phyloP scores from a whole-genome alignment of 1,140 invertebrate genomes.

The Drosophila kurseongensis region DNA sequence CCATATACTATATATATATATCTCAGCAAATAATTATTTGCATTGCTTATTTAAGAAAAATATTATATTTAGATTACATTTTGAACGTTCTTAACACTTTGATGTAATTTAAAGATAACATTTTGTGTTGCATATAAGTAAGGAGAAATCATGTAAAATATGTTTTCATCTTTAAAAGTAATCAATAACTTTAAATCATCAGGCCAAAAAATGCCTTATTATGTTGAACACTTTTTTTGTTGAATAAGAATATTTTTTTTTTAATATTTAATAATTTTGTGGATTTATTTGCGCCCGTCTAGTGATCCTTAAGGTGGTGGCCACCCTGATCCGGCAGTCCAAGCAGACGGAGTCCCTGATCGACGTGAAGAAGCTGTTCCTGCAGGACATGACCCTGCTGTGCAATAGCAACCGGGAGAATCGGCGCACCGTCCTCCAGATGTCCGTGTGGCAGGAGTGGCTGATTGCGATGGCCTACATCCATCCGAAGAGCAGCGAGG shows the following conservation, averaged over 20 bases:
- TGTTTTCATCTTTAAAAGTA: too few species aligned
- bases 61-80: too few species aligned
- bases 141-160: too few species aligned
- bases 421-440: slow-evolving; percentile 97
- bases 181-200: too few species aligned
- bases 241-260: neutral
- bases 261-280: slow-evolving; percentile 42
- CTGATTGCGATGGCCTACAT: slow-evolving; percentile 99
- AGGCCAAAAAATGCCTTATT: too few species aligned
- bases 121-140: too few species aligned
- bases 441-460: slow-evolving; percentile 99
- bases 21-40: too few species aligned
- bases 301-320: slow-evolving; percentile 99
- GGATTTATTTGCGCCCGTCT: slow-evolving; percentile 33
- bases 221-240: too few species aligned
- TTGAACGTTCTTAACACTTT: too few species aligned
- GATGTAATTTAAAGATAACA: too few species aligned
- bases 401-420: slow-evolving; percentile 99
- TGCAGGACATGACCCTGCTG: slow-evolving; percentile 98
- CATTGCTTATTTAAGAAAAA: too few species aligned
- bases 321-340: slow-evolving; percentile 97
- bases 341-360: slow-evolving; percentile 96
- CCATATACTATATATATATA: too few species aligned
- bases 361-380: slow-evolving; percentile 97
- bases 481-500: slow-evolving; percentile 96